These are phyloP conservation scores for Saturnia pavonia DNA, from an alignment of 2,888 invertebrate genomes.

Conservation along the genomic window DNA sequence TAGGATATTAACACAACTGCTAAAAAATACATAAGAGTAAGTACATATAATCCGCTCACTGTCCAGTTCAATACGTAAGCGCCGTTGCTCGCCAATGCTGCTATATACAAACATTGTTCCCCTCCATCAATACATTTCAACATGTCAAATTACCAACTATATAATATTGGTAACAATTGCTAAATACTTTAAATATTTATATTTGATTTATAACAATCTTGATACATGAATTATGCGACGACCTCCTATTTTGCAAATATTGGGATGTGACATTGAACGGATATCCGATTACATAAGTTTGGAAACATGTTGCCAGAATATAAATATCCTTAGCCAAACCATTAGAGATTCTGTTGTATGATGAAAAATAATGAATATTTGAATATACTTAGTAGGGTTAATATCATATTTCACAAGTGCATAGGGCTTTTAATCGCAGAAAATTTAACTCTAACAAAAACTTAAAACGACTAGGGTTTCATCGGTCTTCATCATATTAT, in stretches of 20 bases:
- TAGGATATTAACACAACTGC: no score
- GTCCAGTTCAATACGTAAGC: no score
- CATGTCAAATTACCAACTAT: background rate
- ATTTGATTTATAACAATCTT: background rate
- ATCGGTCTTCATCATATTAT: constrained; percentile 67
- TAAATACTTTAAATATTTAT: background rate
- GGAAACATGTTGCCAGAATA: background rate
- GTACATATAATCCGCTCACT: no score
- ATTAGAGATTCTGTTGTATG: background rate
- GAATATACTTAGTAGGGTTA: constrained; percentile 1
- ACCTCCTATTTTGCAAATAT: no score
- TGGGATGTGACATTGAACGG: background rate
- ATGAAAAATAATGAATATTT: background rate
- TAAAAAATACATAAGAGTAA: no score
- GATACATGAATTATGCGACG: no score
- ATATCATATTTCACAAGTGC: constrained; percentile 15
- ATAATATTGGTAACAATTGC: background rate
- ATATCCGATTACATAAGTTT: background rate
- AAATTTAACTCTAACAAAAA: constrained; percentile 22
- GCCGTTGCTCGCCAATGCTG: no score
- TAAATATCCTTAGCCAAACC: background rate
- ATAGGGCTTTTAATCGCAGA: constrained; percentile 10
- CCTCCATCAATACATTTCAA: no score
- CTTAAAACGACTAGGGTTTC: constrained; percentile 38
- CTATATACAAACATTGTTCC: no score